Base-by-base conservation (phyloP, 64 coral and sea anemone genomes). In the Trachythela sp. region DNA sequence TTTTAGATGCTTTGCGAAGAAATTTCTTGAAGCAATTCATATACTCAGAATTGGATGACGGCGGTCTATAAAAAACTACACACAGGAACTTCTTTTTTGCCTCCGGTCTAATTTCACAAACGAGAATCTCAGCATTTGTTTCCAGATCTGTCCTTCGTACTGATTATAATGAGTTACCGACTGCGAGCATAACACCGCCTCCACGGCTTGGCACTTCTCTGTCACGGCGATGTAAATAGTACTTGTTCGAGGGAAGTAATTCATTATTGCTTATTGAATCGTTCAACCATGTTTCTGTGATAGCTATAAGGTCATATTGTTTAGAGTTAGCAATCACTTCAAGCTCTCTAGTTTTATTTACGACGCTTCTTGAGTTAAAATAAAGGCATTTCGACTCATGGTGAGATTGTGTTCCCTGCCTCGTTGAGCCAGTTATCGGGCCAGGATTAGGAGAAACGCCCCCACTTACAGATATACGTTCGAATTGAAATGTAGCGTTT, bases 201-300 rank as follows among this genome's bases (percentile, higher is more conserved):
- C 75, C 75, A 22, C 75, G 75, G 0, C 9, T 22, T 15, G 9
- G 9, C 8, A 1, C 8, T 22, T 80, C 75, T 15, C 75, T 10
- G 20, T 80, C 75, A 4, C 75, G 75, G 0, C 75, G 75, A 36
- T 80, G 75, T 80, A 80, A 34, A 80, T 80, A 8, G 20, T 15
- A 80, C 8, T 0, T 15, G 8, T 10, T 39, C 9, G 8, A 15
- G 8, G 20, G 15, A 80, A 80, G 75, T 29, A 80, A 39, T 80
- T 80, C 75, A 80, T 10, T 15, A 22, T 80, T 22, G 8, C 33
- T 80, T 80, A 80, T 22, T 13, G 75, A 80, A 36, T 10, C 8
- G 9, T 80, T 80, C 8, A 80, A 80, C 75, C 75, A 80, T 22
- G 75, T 80, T 80, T 80, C 75, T 34, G 75, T 37, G 75, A 80